Evolutionary conservation across 1,140 invertebrate genomes (phyloP).

Genomic region (Stenopsyche tienmushanensis): DNA sequence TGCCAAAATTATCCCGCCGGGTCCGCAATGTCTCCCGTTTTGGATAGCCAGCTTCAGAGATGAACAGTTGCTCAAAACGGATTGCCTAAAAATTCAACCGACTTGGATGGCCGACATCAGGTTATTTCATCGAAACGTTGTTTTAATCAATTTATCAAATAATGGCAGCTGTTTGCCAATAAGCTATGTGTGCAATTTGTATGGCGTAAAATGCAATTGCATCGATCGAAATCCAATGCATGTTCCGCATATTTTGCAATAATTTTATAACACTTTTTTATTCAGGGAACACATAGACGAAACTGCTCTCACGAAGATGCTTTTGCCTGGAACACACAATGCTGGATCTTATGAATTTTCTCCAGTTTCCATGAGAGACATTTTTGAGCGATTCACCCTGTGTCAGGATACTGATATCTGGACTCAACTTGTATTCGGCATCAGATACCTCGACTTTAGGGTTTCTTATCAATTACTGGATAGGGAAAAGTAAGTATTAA

Average conservation of each 20-base stretch:
- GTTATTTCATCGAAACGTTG: slow-evolving; percentile 43
- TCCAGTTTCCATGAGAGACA: slow-evolving; percentile 45
- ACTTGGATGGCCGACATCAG: slow-evolving; percentile 69
- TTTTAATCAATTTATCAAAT: neutral
- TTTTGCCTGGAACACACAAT: slow-evolving; percentile 51
- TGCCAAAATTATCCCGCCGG: slow-evolving; percentile 29
- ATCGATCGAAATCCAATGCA: too few relatives aligned
- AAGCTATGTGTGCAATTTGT: neutral
- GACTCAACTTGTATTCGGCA: slow-evolving; percentile 76
- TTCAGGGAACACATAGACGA: slow-evolving; percentile 47
- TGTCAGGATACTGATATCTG: slow-evolving; percentile 76
- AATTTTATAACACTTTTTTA: slow-evolving; percentile 21
- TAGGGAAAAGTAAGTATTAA: slow-evolving; percentile 20
- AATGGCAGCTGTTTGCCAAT: neutral
- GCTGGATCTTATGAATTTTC: slow-evolving; percentile 53
- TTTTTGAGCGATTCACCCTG: slow-evolving; percentile 50
- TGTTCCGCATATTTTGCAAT: too few relatives aligned
- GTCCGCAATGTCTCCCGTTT: slow-evolving; percentile 54
- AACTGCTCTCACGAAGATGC: slow-evolving; percentile 49
- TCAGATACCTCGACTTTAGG: slow-evolving; percentile 78
- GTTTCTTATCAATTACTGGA: slow-evolving; percentile 52
- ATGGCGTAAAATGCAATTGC: neutral
- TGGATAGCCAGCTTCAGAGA: slow-evolving; percentile 59
- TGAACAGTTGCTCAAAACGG: slow-evolving; percentile 51
- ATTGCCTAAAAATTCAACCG: slow-evolving; percentile 64